phyloP scores from a whole-genome alignment of 92 coral and sea anemone genomes.

The Micromussa lordhowensis region DNA sequence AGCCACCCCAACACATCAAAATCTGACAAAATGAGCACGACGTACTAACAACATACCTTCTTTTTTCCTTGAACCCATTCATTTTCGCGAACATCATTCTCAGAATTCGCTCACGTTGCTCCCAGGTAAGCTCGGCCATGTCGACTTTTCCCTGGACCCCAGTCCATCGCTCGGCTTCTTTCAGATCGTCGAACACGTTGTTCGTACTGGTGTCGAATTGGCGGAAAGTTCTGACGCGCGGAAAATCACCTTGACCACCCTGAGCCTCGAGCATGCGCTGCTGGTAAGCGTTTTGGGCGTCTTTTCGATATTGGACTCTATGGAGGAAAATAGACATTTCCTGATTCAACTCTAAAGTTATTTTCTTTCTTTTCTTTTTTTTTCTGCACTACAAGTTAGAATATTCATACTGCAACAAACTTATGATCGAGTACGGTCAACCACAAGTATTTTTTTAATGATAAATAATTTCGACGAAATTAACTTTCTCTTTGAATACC shows the following conservation, averaged over 20 bases:
- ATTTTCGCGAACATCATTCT: conserved; percentile 94
- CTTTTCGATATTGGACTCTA: conserved; percentile 93
- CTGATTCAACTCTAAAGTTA: background rate
- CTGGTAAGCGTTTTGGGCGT: conserved; percentile 93
- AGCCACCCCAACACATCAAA: background rate
- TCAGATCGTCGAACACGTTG: conserved; percentile 94
- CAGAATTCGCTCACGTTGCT: conserved; percentile 92
- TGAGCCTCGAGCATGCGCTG: conserved; percentile 98
- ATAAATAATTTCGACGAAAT: too few relatives aligned
- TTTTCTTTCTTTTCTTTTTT: background rate
- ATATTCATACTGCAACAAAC: too few relatives aligned
- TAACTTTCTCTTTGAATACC: too few relatives aligned
- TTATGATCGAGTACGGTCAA: too few relatives aligned
- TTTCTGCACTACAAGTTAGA: too few relatives aligned
- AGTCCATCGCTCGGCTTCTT: conserved; percentile 97
- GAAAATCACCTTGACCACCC: conserved; percentile 85
- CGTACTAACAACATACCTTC: conserved; percentile 59
- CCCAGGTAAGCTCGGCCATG: conserved; percentile 96
- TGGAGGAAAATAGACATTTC: background rate
- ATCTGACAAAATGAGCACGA: background rate
- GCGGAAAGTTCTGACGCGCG: conserved; percentile 93
- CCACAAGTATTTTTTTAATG: too few relatives aligned
- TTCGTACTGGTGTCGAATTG: conserved; percentile 92
- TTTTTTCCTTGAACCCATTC: conserved; percentile 89
- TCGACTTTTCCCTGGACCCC: conserved; percentile 96